phyloP scores from a whole-genome alignment of 92 coral and sea anemone genomes.

The Paragorgia papillata region DNA sequence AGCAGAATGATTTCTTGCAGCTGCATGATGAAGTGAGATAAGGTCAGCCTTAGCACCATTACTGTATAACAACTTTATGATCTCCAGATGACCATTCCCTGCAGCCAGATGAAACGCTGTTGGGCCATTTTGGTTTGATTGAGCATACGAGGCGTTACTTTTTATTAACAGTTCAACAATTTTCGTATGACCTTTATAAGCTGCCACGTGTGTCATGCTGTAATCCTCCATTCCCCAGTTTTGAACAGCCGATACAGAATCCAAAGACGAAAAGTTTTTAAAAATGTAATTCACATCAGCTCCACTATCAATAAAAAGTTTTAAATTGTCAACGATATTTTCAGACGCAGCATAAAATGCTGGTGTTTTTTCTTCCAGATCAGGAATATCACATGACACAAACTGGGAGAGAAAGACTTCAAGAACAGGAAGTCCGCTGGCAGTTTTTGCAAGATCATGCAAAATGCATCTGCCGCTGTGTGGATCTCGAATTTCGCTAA shows the following conservation, averaged over 20 bases:
- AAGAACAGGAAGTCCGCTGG: conserved; percentile 32
- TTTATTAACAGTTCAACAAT: conserved; percentile 50
- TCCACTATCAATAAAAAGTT: conserved; percentile 40
- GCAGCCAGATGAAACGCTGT: conserved; percentile 68
- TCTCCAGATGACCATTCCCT: conserved; percentile 55
- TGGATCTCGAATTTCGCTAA: conserved; percentile 44
- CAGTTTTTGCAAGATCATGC: conserved; percentile 64
- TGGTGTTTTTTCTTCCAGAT: conserved; percentile 65
- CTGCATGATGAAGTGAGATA: conserved; percentile 71
- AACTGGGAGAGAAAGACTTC: conserved; percentile 48
- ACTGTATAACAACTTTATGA: conserved; percentile 45
- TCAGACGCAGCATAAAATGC: conserved; percentile 61
- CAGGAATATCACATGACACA: conserved; percentile 49
- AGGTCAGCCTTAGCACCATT: conserved; percentile 53
- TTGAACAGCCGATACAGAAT: conserved; percentile 29
- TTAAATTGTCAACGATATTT: conserved; percentile 56
- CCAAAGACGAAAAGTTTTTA: neutral
- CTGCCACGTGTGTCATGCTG: conserved; percentile 66
- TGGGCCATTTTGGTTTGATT: conserved; percentile 31
- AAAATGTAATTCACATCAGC: conserved; percentile 45
- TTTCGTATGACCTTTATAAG: conserved; percentile 52
- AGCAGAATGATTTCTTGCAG: conserved; percentile 53
- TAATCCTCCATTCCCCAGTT: conserved; percentile 63
- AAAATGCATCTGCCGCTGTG: conserved; percentile 47
- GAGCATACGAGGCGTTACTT: conserved; percentile 32